These are phyloP conservation scores for Clusia tigrina DNA, from an alignment of 2,888 invertebrate species.

Conservation along the genomic window DNA sequence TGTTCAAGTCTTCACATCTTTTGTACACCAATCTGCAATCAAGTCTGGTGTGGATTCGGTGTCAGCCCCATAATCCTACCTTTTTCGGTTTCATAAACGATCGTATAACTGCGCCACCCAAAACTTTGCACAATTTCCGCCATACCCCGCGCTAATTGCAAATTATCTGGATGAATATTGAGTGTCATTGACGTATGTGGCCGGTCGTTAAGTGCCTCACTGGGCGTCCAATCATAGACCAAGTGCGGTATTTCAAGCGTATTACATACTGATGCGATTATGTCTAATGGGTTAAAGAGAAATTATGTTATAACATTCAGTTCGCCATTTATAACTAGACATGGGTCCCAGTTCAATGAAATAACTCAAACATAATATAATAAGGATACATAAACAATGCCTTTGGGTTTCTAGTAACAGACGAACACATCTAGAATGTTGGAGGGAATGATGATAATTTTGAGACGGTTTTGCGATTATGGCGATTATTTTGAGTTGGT, in stretches of 20 bases:
- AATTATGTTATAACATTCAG: not conserved
- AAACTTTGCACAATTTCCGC: slow-evolving; percentile 77
- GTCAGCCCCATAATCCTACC: slow-evolving; percentile 63
- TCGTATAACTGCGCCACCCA: slow-evolving; percentile 82
- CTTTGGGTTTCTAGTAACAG: no score
- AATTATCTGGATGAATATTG: slow-evolving; percentile 76
- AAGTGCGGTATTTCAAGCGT: slow-evolving; percentile 72
- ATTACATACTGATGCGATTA: slow-evolving; percentile 69
- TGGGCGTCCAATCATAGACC: slow-evolving; percentile 69
- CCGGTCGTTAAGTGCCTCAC: slow-evolving; percentile 63
- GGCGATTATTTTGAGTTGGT: no score
- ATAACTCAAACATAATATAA: no score
- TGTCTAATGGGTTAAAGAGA: no score
- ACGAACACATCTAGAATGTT: no score
- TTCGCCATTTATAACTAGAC: not conserved
- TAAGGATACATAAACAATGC: no score
- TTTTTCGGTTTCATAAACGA: slow-evolving; percentile 84
- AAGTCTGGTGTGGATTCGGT: no score
- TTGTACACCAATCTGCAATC: no score
- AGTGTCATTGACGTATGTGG: slow-evolving; percentile 68
- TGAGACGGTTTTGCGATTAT: no score
- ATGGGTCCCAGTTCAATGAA: not conserved
- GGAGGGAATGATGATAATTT: no score
- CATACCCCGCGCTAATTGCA: slow-evolving; percentile 73
- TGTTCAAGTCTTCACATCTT: no score